Percentiles rank a stretch among this genome's conserved stretches.
phyloP scores from a whole-genome alignment of 92 coral and sea anemone genomes.

The Pocillopora grandis region DNA sequence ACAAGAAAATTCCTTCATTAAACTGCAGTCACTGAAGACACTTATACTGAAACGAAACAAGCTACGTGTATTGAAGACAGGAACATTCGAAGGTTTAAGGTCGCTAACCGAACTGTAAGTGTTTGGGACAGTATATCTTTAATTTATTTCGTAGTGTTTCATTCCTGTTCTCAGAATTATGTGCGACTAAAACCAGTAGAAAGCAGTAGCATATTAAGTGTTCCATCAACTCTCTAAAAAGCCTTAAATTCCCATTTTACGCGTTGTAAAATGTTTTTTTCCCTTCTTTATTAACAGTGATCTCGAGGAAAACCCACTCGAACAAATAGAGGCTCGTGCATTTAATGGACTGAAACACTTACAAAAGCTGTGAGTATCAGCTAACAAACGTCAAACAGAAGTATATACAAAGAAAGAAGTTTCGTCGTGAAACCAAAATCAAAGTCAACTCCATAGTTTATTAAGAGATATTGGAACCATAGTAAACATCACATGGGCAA shows the following conservation, averaged over 20 bases:
- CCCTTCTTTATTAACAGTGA: conserved; percentile 30
- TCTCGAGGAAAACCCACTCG: conserved; percentile 64
- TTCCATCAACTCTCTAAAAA: no score
- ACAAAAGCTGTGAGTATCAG: conserved; percentile 61
- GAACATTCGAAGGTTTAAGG: conserved; percentile 62
- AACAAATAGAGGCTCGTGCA: conserved; percentile 46
- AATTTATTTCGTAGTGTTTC: no score
- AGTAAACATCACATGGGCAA: no score
- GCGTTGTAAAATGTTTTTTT: background rate
- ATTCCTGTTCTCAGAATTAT: no score
- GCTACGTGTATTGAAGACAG: conserved; percentile 42
- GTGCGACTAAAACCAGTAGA: no score
- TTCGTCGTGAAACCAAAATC: no score
- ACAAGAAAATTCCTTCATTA: conserved; percentile 60
- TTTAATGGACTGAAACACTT: conserved; percentile 63
- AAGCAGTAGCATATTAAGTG: no score
- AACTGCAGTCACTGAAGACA: conserved; percentile 33
- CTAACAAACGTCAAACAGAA: background rate
- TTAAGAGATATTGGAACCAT: no score
- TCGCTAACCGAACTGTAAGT: conserved; percentile 65
- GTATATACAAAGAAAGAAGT: background rate
- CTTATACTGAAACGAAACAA: conserved; percentile 53
- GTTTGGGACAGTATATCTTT: background rate
- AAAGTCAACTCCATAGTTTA: no score
- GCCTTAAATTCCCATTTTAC: no score